Conservation (phyloP, 2,113 vertebrate species). For the Oreocharis arfaki region DNA sequence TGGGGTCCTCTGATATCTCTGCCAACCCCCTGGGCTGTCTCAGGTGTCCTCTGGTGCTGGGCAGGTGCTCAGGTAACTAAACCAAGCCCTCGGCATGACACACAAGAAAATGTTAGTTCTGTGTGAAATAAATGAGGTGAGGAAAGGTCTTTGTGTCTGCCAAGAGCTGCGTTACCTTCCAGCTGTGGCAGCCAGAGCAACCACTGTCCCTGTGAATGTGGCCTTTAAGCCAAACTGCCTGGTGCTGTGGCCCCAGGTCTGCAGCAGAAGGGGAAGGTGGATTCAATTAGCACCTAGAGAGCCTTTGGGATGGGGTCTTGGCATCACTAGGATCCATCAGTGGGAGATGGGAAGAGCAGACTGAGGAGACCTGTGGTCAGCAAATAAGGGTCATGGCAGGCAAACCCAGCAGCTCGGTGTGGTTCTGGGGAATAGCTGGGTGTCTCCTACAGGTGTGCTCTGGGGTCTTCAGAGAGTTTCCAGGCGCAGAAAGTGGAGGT, state of each 20-base stretch:
- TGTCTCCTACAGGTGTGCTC: accelerated
- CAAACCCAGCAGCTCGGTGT: accelerated
- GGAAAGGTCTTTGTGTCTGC: background rate
- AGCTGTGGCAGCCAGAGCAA: background rate
- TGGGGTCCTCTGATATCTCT: background rate
- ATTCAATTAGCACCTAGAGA: background rate
- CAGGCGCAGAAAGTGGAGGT: background rate
- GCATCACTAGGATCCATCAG: background rate
- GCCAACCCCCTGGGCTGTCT: background rate
- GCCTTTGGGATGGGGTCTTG: background rate
- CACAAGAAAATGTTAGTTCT: background rate
- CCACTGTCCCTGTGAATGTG: accelerated
- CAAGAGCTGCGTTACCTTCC: background rate
- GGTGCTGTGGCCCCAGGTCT: background rate
- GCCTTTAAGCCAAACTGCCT: background rate
- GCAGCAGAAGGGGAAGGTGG: background rate
- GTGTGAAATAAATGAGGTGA: background rate
- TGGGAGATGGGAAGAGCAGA: background rate
- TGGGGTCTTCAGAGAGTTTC: background rate
- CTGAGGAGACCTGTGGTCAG: background rate
- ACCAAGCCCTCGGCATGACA: background rate
- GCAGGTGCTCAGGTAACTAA: background rate
- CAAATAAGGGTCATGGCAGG: background rate
- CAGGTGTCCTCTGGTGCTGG: background rate
- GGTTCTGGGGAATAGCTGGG: background rate